These are phyloP conservation scores for Penaeus chinensis DNA, from an alignment of 1,140 invertebrate genomes.

Conservation along the genomic window DNA sequence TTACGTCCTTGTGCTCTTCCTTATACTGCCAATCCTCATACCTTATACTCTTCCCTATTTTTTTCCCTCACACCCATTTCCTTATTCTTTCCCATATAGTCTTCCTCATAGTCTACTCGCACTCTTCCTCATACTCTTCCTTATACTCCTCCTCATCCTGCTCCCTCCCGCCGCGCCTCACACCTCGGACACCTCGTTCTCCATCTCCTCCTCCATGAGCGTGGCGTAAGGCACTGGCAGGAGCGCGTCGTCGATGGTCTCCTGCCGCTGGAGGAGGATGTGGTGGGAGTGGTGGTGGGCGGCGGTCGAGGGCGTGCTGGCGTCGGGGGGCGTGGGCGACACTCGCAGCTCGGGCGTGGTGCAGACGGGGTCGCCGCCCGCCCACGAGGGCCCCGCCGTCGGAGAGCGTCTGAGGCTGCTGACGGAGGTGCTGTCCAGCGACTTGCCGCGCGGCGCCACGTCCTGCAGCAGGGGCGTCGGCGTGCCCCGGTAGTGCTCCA, in stretches of 20 bases:
- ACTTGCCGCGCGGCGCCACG: constrained; percentile 26
- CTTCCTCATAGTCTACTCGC: too few relatives aligned
- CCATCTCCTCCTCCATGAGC: constrained; percentile 49
- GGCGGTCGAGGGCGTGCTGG: neutral
- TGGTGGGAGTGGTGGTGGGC: constrained; percentile 36
- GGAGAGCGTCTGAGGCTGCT: constrained; percentile 45
- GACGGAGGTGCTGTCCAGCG: constrained; percentile 48
- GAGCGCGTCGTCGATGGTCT: constrained; percentile 44
- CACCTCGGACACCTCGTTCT: constrained; percentile 28
- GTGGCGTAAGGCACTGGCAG: constrained; percentile 51
- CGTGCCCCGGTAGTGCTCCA: constrained; percentile 33
- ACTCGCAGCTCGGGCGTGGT: constrained; percentile 48
- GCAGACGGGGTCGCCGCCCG: constrained; percentile 30
- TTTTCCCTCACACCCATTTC: too few relatives aligned
- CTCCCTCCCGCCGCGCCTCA: neutral
- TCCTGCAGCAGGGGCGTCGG: constrained; percentile 36
- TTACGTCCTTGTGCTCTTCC: too few relatives aligned
- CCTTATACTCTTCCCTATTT: too few relatives aligned
- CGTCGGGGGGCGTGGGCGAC: constrained; percentile 41
- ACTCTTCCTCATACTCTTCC: too few relatives aligned
- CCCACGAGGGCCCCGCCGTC: constrained; percentile 47
- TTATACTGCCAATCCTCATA: too few relatives aligned
- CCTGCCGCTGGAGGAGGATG: constrained; percentile 47
- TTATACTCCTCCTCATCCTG: too few relatives aligned
- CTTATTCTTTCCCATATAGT: too few relatives aligned